Percentiles rank a stretch among this genome's conserved stretches.
phyloP scores from a whole-genome alignment of 2,888 invertebrate genomes.

The Nomada flava region DNA sequence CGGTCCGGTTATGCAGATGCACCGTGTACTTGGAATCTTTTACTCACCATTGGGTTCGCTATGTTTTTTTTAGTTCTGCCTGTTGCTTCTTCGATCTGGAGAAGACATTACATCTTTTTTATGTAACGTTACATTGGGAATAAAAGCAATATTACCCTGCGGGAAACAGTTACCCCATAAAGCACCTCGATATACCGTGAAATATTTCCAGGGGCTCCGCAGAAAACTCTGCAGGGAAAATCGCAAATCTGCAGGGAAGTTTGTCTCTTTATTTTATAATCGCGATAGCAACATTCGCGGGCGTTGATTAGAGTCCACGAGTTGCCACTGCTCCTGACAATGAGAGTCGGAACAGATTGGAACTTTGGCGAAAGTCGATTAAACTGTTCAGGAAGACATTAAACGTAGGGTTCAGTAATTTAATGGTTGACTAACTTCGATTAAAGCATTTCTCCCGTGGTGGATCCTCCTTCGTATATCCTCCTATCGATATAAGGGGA shows the following conservation, averaged over 20 bases:
- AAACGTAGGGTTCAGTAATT: background rate
- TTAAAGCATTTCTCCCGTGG: background rate
- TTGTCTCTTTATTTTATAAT: background rate
- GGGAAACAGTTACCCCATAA: too few relatives aligned
- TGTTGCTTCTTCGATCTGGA: background rate
- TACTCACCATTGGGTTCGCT: background rate
- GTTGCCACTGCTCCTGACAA: background rate
- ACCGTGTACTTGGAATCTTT: background rate
- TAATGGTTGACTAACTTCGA: conserved; percentile 6
- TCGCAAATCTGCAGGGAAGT: too few relatives aligned
- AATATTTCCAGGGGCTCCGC: too few relatives aligned
- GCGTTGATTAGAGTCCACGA: too few relatives aligned
- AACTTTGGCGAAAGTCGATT: conserved; percentile 19
- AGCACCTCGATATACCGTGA: too few relatives aligned
- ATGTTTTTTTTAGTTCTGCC: too few relatives aligned
- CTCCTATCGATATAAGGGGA: background rate
- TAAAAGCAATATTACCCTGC: too few relatives aligned
- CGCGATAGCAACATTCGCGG: too few relatives aligned
- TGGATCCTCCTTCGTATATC: background rate
- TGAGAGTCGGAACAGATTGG: background rate
- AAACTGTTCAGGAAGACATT: background rate
- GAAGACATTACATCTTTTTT: background rate
- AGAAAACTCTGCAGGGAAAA: too few relatives aligned
- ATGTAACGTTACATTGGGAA: too few relatives aligned
- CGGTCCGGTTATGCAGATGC: conserved; percentile 50